phyloP scores from a whole-genome alignment of 2,113 vertebrate genomes.

The Cranoglanis bouderius region DNA sequence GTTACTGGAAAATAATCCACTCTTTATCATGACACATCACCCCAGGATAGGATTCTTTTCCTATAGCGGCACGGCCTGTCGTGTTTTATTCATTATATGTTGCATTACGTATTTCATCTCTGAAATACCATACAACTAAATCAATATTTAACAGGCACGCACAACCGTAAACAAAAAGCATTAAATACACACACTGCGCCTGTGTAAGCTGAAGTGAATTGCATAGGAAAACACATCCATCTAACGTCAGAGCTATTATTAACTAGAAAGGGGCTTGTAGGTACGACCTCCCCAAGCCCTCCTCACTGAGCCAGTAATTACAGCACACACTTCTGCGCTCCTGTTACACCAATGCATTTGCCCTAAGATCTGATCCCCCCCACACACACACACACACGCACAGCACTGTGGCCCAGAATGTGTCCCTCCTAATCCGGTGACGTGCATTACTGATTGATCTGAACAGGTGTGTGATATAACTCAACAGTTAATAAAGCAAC shows the following conservation, averaged over 20 bases:
- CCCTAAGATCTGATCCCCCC: conserved; percentile 55
- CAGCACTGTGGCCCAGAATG: conserved; percentile 54
- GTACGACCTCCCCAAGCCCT: conserved; percentile 18
- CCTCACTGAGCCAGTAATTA: conserved; percentile 66
- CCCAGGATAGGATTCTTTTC: not conserved
- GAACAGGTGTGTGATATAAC: conserved; percentile 73
- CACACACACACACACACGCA: not conserved
- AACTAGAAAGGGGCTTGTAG: conserved; percentile 30
- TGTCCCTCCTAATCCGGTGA: conserved; percentile 72
- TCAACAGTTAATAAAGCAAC: conserved; percentile 79
- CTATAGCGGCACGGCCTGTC: not conserved
- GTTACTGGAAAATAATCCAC: not conserved
- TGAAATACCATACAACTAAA: not conserved
- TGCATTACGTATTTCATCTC: not conserved
- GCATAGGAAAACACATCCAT: conserved; percentile 1
- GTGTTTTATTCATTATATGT: not conserved
- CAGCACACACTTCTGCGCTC: conserved; percentile 66
- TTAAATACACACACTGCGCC: not conserved
- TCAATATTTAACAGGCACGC: not conserved
- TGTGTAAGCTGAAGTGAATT: not conserved
- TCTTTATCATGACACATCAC: not conserved
- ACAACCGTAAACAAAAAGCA: not conserved
- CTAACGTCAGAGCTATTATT: conserved; percentile 43
- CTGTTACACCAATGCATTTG: conserved; percentile 65
- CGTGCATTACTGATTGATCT: conserved; percentile 77